Conservation (phyloP, 2,888 invertebrate genomes). For the Drosophila lutescens region DNA sequence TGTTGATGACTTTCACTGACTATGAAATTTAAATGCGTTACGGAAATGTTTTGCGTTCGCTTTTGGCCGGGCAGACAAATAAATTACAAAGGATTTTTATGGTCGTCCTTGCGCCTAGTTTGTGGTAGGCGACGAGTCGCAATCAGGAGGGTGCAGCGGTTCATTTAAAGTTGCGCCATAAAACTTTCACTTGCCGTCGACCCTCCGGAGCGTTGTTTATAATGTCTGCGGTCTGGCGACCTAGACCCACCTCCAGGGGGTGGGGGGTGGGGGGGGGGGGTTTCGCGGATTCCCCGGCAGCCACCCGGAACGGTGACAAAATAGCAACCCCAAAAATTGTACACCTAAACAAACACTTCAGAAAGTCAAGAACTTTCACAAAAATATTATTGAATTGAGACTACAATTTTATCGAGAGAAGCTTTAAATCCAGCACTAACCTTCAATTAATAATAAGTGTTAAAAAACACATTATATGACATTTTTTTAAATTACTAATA, state of each 20-base stretch:
- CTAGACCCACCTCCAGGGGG: conserved; percentile 56
- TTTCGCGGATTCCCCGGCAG: neutral
- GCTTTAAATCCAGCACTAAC: no score
- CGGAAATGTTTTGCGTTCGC: conserved; percentile 71
- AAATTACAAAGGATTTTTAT: conserved; percentile 74
- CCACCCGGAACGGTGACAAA: conserved; percentile 35
- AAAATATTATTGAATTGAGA: no score
- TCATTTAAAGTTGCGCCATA: conserved; percentile 70
- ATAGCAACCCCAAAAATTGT: conserved; percentile 58
- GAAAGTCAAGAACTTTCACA: neutral
- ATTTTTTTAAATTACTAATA: no score
- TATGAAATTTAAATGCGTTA: conserved; percentile 80
- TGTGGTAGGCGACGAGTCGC: conserved; percentile 58
- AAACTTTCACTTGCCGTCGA: conserved; percentile 69
- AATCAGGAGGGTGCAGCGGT: conserved; percentile 42
- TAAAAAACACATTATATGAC: no score
- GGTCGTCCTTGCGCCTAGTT: conserved; percentile 76
- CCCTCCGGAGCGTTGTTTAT: conserved; percentile 69
- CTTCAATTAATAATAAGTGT: no score
- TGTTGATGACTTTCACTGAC: conserved; percentile 82
- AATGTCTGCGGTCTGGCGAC: conserved; percentile 79
- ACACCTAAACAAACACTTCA: conserved; percentile 6
- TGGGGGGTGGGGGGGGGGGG: no score
- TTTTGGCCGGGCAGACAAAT: conserved; percentile 67
- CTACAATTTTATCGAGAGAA: no score